phyloP scores from a whole-genome alignment of 2,113 vertebrate genomes.

The Oryzias melastigma region DNA sequence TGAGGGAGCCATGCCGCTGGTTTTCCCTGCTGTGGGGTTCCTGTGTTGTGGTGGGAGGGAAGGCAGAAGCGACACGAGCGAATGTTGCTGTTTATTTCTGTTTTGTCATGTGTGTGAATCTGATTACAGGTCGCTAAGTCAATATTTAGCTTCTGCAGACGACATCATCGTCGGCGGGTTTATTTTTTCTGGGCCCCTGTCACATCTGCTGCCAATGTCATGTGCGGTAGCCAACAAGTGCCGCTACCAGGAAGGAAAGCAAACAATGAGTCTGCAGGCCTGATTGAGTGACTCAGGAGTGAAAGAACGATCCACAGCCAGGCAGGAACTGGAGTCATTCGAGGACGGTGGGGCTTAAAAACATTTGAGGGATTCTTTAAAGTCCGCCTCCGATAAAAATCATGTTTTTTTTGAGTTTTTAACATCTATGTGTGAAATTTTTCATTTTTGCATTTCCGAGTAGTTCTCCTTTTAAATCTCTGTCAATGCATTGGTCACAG shows the following conservation, averaged over 20 bases:
- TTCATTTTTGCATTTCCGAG: too few species aligned
- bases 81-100: constrained; percentile 80
- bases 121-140: constrained; percentile 83
- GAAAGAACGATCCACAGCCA: constrained; percentile 44
- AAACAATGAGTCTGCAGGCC: constrained; percentile 64
- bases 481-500: too few species aligned
- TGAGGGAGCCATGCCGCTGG: constrained; percentile 47
- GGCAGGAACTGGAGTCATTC: constrained; percentile 18
- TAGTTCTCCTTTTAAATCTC: too few species aligned
- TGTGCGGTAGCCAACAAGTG: constrained; percentile 64
- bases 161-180: constrained; percentile 68
- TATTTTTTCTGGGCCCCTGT: constrained; percentile 73
- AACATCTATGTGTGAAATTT: too few species aligned
- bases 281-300: constrained; percentile 38
- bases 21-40: constrained; percentile 54
- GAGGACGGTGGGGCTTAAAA: constrained; percentile 12
- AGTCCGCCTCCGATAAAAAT: too few species aligned
- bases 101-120: constrained; percentile 80
- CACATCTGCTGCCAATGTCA: constrained; percentile 76
- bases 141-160: constrained; percentile 82
- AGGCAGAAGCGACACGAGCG: constrained; percentile 57
- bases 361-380: constrained; percentile 37
- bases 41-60: constrained; percentile 72
- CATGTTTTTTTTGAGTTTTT: too few species aligned
- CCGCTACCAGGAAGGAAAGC: constrained; percentile 64